Evolutionary conservation across 2,113 vertebrate genomes (phyloP).

Genomic region (Gallinago paraguaiae): DNA sequence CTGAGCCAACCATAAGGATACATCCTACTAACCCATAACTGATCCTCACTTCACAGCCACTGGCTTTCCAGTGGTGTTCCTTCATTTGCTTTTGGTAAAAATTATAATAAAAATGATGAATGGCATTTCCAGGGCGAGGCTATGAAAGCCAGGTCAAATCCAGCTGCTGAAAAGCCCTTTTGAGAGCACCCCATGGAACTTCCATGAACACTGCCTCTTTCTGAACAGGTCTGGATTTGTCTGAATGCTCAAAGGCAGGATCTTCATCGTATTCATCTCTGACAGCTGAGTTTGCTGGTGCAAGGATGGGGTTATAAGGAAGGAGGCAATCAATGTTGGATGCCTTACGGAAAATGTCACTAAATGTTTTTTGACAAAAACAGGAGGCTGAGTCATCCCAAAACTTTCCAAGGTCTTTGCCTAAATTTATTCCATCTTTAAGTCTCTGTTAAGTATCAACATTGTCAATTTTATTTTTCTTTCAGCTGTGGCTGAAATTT

Average conservation of each 20-base stretch:
- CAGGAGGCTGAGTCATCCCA: neutral
- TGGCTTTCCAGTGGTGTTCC: neutral
- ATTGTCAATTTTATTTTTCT: neutral
- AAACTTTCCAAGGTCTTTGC: neutral
- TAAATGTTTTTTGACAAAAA: neutral
- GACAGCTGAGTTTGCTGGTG: neutral
- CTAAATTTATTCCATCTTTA: neutral
- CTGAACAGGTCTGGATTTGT: neutral
- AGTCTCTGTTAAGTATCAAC: neutral
- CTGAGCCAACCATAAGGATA: neutral
- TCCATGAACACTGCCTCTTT: neutral
- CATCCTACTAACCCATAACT: neutral
- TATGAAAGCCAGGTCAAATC: neutral
- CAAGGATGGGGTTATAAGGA: neutral
- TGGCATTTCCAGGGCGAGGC: neutral
- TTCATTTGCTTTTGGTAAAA: neutral
- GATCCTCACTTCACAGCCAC: neutral
- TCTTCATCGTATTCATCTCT: neutral
- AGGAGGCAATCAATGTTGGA: neutral
- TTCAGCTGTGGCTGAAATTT: neutral
- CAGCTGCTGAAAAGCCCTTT: neutral
- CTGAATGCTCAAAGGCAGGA: neutral
- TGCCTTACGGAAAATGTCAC: neutral
- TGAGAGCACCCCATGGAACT: accelerated
- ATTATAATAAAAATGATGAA: neutral